These are phyloP conservation scores for Crossocerus cetratus DNA, from an alignment of 2,888 invertebrate species.

Conservation along the genomic window DNA sequence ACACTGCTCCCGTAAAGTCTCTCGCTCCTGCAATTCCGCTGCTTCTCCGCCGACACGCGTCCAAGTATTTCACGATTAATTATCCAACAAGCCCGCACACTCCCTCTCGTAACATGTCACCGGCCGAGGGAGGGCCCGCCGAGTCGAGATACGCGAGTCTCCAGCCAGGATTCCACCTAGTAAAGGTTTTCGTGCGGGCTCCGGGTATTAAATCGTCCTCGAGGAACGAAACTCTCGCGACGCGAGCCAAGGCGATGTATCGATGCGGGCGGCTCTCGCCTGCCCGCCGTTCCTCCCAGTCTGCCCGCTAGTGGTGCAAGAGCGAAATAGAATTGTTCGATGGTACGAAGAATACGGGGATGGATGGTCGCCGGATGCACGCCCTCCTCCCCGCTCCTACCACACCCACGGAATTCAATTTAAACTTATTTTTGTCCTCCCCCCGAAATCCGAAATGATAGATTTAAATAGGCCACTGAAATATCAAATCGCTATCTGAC, in stretches of 20 bases:
- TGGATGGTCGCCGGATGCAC: slow-evolving; percentile 37
- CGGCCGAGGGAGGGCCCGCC: neutral
- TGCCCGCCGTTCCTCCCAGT: neutral
- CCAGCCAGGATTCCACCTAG: neutral
- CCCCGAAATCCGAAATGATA: slow-evolving; percentile 72
- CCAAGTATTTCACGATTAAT: neutral
- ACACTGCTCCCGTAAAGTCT: neutral
- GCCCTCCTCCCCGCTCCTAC: slow-evolving; percentile 38
- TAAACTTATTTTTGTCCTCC: slow-evolving; percentile 75
- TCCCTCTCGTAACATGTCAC: neutral
- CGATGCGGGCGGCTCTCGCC: slow-evolving; percentile 28
- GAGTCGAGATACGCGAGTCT: neutral
- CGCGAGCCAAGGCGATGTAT: slow-evolving; percentile 24
- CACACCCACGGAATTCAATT: slow-evolving; percentile 72
- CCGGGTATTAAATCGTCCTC: slow-evolving; percentile 28
- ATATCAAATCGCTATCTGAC: slow-evolving; percentile 71
- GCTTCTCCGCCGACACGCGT: neutral
- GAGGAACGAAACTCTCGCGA: slow-evolving; percentile 16
- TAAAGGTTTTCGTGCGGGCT: slow-evolving; percentile 11
- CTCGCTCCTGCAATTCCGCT: neutral
- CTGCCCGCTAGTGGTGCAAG: slow-evolving; percentile 22
- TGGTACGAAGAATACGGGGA: slow-evolving; percentile 42
- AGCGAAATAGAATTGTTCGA: slow-evolving; percentile 49
- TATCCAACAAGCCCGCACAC: neutral
- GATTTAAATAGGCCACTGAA: slow-evolving; percentile 74